A percentile compares a stretch with the other conserved stretches of the same genome.
Evolutionary conservation across 2,113 vertebrate genomes (phyloP).

Genomic region (Stigmatopora argus): DNA sequence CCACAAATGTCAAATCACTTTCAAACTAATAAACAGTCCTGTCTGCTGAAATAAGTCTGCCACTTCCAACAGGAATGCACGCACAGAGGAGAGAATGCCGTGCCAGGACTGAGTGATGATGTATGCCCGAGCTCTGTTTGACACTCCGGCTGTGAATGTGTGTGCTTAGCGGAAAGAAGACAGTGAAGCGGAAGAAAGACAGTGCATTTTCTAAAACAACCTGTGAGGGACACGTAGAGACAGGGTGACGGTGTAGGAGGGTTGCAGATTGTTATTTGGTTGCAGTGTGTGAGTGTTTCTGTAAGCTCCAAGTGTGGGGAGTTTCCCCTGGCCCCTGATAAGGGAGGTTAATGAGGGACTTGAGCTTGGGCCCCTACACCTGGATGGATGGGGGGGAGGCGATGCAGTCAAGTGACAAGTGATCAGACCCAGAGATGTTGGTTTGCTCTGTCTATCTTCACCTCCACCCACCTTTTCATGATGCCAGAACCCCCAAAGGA

Average conservation of each 20-base stretch:
- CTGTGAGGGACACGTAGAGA: slow-evolving; percentile 28
- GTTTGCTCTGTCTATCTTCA: slow-evolving; percentile 35
- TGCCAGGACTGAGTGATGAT: slow-evolving; percentile 70
- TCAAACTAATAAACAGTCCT: slow-evolving; percentile 14
- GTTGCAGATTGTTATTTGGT: slow-evolving; percentile 44
- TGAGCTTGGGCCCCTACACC: slow-evolving; percentile 54
- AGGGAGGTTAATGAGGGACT: slow-evolving; percentile 66
- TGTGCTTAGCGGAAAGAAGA: slow-evolving; percentile 7
- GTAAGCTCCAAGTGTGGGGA: slow-evolving; percentile 39
- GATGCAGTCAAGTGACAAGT: slow-evolving; percentile 49
- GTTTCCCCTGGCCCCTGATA: slow-evolving; percentile 63
- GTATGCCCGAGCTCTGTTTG: slow-evolving; percentile 70
- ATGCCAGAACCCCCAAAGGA: slow-evolving; percentile 8
- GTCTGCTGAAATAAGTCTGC: slow-evolving; percentile 3
- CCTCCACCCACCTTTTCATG: slow-evolving; percentile 12
- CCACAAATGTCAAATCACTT: slow-evolving; percentile 13
- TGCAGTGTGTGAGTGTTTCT: slow-evolving; percentile 49
- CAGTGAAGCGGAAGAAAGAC: background rate
- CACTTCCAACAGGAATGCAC: slow-evolving; percentile 7
- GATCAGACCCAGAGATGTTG: slow-evolving; percentile 63
- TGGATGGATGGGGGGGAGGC: slow-evolving; percentile 38
- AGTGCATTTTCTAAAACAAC: slow-evolving; percentile 24
- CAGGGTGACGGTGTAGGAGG: slow-evolving; percentile 20
- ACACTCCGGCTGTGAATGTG: slow-evolving; percentile 18
- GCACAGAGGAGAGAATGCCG: slow-evolving; percentile 48